Evolutionary conservation across 2,888 invertebrate species (phyloP), one percentile per base, ranked within the genome.

Genomic region (Aethes cnicana): DNA sequence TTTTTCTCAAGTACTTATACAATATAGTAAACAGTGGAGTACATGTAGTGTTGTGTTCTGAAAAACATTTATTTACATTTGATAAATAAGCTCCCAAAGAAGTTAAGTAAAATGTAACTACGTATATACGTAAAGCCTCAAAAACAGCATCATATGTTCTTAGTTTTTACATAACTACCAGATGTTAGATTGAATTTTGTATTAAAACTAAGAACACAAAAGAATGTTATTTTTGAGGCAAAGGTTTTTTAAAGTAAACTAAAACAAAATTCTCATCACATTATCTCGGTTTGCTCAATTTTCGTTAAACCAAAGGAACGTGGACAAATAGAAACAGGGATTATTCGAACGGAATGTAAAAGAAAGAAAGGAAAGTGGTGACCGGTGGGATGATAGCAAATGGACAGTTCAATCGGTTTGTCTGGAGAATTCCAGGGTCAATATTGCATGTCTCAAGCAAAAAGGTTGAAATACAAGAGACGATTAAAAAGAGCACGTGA

Each of bases 231-330:
- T n/a, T n/a, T n/a, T n/a, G n/a, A n/a, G n/a, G n/a, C n/a, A n/a
- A n/a, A n/a, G n/a, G n/a, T n/a, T n/a, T n/a, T n/a, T n/a, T n/a
- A n/a, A n/a, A n/a, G n/a, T n/a, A n/a, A 23, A 20, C 14, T 20
- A n/a, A 25, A 41, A 25, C 11, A 26, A 32, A 47, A 28, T 26
- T 33, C 23, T 14, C 33, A 14, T 21, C 26, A 11, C 16, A 26
- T n/a, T 20, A 36, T 44, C 30, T 17, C 18, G 11, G 43, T 30
- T 14, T 39, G 28, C 49, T 44, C 43, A 48, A 41, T 48, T 48
- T 48, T 42, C 41, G 36, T 43, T 36, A 50, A 41, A 41, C 26
- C 21, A 49, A 49, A 43, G 42, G 23, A 50, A 50, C 43, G 18
- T 23, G 28, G 17, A 44, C 28, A 50, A 36, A 50, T 36, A 44